These are phyloP conservation scores for Acrocephalus kingi DNA, from an alignment of 2,113 vertebrate genomes.

Conservation along the genomic window DNA sequence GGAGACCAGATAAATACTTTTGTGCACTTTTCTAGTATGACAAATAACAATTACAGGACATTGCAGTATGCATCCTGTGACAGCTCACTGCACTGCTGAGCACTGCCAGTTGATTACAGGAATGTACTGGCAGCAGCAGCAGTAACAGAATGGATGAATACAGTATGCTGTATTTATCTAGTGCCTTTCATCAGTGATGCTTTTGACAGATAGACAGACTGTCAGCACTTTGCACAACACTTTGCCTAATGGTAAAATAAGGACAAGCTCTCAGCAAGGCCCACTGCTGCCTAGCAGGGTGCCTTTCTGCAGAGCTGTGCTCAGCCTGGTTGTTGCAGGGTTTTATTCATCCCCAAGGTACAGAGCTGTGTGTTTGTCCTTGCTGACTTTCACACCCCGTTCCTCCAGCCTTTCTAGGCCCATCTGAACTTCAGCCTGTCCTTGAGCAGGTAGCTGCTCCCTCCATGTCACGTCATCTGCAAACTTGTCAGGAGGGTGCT, in stretches of 20 bases:
- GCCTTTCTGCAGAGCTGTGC: not conserved
- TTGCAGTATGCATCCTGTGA: not conserved
- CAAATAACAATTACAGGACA: not conserved
- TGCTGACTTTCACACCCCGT: not conserved
- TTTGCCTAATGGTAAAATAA: not conserved
- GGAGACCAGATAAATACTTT: not conserved
- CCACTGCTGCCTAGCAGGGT: not conserved
- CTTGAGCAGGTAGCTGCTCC: not conserved
- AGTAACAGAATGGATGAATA: not conserved
- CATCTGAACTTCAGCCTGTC: not conserved
- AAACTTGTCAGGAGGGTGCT: not conserved
- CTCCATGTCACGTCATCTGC: rapidly evolving
- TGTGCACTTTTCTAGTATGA: not conserved
- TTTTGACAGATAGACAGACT: not conserved
- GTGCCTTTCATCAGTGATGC: not conserved
- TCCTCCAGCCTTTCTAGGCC: not conserved
- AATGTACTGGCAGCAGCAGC: not conserved
- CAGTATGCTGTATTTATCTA: not conserved
- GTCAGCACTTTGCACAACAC: not conserved
- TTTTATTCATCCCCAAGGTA: not conserved
- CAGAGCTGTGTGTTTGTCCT: not conserved
- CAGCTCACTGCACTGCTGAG: not conserved
- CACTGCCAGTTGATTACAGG: not conserved
- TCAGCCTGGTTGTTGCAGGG: not conserved
- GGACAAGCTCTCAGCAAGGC: not conserved